Base-by-base conservation (phyloP, 2,797 vertebrate species). In the Brachyrhaphis roseni region DNA sequence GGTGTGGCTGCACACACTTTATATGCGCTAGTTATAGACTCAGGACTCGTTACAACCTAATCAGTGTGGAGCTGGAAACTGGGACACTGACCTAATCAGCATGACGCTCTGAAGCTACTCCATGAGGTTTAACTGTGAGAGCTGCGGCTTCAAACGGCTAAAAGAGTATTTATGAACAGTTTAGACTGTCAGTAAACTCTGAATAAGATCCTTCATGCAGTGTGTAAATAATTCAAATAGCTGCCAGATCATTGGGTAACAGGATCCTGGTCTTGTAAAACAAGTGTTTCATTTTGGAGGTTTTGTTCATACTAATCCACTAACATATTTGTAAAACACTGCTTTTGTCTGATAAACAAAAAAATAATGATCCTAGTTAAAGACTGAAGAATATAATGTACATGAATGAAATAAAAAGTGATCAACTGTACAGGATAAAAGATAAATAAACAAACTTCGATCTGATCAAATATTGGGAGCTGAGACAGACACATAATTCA, bases 141-240 rank as follows among this genome's bases (percentile, higher is more conserved):
- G 72, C 8, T 77, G 55, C 53, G 39, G 41, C 2, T 41, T 49
- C 23, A 43, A 2, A 0, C 2, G 5, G 1, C 11, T 55, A 26
- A 6, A 74, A 7, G 1, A 12, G 47, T 28, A 66, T 43, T 75
- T 31, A 4, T 57, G 2, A 39, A 10, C 18, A 18, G 18, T 28
- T 72, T 51, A 39, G 46, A 41, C 18, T 55, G 46, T 5, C 8
- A 83, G 36, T 53, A 82, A 49, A 75, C 39, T 34, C 47, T 74
- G n/a, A 86, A 74, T 12, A 86, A 59, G 31, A 78, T 68, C 51
- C 6, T 78, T 77, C 8, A 31, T 26, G 26, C 26, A 4, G 26
- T 18, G 46, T 83, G 79, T 94, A 86, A 91, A 90, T 90, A 87
- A 92, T 86, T 77, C 75, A 92, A 74, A 78, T 49, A 39, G 81